These are phyloP conservation scores for Ladona fulva DNA, from an alignment of 1,140 invertebrate species.

Conservation along the genomic window DNA sequence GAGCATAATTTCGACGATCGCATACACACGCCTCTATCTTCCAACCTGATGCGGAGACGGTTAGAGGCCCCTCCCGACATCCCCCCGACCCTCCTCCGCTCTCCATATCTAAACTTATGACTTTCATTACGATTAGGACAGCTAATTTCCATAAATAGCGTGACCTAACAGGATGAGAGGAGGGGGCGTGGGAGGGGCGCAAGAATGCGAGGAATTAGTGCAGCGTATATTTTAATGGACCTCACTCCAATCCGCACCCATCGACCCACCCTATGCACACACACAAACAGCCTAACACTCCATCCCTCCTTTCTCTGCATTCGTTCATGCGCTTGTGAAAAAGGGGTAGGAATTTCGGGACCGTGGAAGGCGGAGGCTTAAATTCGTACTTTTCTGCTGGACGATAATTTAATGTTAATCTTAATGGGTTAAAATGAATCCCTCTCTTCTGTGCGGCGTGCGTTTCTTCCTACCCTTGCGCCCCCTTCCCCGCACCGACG, in stretches of 20 bases:
- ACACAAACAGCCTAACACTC: background rate
- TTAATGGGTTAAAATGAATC: constrained; percentile 12
- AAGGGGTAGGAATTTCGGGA: background rate
- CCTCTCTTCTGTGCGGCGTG: constrained; percentile 23
- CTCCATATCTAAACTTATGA: constrained; percentile 16
- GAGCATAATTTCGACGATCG: no score
- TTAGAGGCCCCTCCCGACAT: no score
- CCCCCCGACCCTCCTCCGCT: no score
- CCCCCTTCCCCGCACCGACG: constrained; percentile 8
- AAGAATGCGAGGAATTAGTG: constrained; percentile 17
- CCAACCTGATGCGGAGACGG: no score
- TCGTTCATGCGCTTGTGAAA: background rate
- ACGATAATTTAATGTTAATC: constrained; percentile 15
- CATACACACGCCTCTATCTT: no score
- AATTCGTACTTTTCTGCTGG: constrained; percentile 13
- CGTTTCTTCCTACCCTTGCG: background rate
- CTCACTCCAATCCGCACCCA: background rate
- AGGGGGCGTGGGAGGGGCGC: background rate
- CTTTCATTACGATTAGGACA: constrained; percentile 17
- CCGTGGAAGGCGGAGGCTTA: background rate
- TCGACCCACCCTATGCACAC: background rate
- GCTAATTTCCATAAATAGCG: constrained; percentile 16
- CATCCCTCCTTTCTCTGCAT: background rate
- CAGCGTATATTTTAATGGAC: background rate
- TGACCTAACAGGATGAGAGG: background rate